Base-by-base conservation (phyloP, 2,888 invertebrate genomes). In the Stomorhina lunata region DNA sequence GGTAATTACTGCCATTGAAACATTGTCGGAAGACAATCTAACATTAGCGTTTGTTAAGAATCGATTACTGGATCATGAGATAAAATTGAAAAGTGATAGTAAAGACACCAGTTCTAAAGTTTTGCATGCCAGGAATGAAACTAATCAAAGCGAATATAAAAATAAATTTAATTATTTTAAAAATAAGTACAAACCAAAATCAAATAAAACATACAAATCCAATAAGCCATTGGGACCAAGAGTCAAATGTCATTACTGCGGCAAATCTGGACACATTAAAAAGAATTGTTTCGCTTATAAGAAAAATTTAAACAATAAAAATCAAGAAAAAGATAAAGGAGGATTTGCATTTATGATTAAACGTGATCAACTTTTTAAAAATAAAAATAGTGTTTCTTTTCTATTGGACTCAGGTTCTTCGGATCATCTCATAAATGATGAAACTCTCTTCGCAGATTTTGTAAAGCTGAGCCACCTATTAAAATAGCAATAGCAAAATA, bases 401-500 rank as follows among this genome's bases (percentile, higher is more conserved):
- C 32, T 80, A 48, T 34, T 84, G 50, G 80, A 84, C 55, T 78
- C 78, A 0, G 83, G 81, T 25, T 84, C 84, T 2, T 84, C 84
- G 7, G 84, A 85, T 32, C 84, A 85, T 79, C 22, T 86, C 25
- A 84, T 84, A 4, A 85, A 85, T 50, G 76, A 84, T 48, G 65
- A 77, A 65, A 80, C 57, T 29, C 59, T 86, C 7, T 53, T 78
- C 20, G 15, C n/a, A 10, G 40, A 80, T 50, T 80, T 34, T 75
- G 48, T 12, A 43, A 82, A 4, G 75, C 86, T 75, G 37, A 72
- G 59, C 29, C 25, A 10, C 87, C 87, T 12, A 17, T 89, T 9
- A 86, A 87, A 84, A 88, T 89, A 37, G 86, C 86, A 43, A 80
- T 89, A 37, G 88, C 89, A 9, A 86, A 85, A 34, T 63, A 84